Evolutionary conservation across 2,888 invertebrate species (phyloP), one percentile per base, ranked within the genome.

Genomic region (Torymus tubicola): DNA sequence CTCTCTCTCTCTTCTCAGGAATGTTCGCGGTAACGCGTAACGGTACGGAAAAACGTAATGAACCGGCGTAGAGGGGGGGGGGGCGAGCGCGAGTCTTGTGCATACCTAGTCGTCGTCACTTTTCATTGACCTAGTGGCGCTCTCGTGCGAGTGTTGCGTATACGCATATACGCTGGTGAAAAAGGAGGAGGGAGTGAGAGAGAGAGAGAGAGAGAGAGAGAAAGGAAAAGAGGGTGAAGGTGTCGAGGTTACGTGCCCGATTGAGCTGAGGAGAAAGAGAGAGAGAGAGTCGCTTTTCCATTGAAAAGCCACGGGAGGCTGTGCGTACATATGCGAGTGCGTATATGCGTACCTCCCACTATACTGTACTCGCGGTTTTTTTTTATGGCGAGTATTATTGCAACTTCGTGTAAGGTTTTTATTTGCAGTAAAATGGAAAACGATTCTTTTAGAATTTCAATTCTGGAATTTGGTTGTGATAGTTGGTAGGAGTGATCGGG

Each of bases 191-290:
- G 42, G 31, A 50, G 16, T n/a, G 58, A 14, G 58, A 57, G 58
- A 57, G 42, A 21, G 60, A 58, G 60, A 42, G 58, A 50, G 50
- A 70, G 42, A 58, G 60, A 18, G 21, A 31, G 52, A 42, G 63
- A 24, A 16, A 64, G 21, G 67, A 31, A 73, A 68, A 61, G 82
- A 63, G 79, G 71, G 73, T 79, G 83, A 74, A 77, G 83, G 83
- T 83, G 83, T 74, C 80, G 83, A 83, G 81, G 83, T 83, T 82
- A 78, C 76, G 76, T 53, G 64, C 68, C n/a, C 73, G 61, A 60
- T 65, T 31, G 65, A 60, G 63, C 24, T 52, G 52, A 11, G 21
- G 63, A 16, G 31, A 52, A 70, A 4, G 81, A 74, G 81, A 81
- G 78, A 81, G 81, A n/a, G n/a, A n/a, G n/a, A n/a, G n/a, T 81